A percentile compares a stretch with the other conserved stretches of the same genome.
phyloP scores from a whole-genome alignment of 2,113 vertebrate genomes.

The Poeciliopsis retropinna region DNA sequence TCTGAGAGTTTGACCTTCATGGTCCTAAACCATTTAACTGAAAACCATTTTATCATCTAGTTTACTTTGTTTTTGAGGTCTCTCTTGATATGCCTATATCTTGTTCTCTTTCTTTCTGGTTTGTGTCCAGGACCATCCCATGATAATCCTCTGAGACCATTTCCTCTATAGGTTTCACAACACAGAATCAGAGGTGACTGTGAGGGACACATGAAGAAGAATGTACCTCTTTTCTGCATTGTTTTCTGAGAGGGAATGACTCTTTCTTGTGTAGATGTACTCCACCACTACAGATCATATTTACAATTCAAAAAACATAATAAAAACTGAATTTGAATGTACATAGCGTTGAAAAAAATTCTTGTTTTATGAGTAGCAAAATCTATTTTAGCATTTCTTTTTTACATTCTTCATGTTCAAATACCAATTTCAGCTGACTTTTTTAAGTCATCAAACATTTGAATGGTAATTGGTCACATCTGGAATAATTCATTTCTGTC shows the following conservation, averaged over 20 bases:
- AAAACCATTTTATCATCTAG: conserved; percentile 42
- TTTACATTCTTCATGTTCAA: no score
- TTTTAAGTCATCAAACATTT: no score
- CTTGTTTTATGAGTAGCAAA: no score
- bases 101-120: conserved; percentile 32
- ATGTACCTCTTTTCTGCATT: neutral
- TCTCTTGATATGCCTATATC: conserved; percentile 4
- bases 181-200: conserved; percentile 38
- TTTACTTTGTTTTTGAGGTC: conserved; percentile 37
- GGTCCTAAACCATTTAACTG: conserved; percentile 50
- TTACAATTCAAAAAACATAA: no score
- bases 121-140: conserved; percentile 33
- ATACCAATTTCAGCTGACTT: no score
- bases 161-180: conserved; percentile 62
- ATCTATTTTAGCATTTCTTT: no score
- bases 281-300: no score
- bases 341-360: no score
- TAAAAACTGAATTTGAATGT: no score
- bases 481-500: no score
- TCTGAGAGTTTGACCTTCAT: conserved; percentile 65
- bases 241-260: neutral
- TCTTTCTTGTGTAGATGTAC: no score
- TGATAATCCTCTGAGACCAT: conserved; percentile 60
- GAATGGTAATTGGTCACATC: no score
- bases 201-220: conserved; percentile 12